Conservation (phyloP, 2,888 invertebrate genomes). For the Aproaerema taeniolella region DNA sequence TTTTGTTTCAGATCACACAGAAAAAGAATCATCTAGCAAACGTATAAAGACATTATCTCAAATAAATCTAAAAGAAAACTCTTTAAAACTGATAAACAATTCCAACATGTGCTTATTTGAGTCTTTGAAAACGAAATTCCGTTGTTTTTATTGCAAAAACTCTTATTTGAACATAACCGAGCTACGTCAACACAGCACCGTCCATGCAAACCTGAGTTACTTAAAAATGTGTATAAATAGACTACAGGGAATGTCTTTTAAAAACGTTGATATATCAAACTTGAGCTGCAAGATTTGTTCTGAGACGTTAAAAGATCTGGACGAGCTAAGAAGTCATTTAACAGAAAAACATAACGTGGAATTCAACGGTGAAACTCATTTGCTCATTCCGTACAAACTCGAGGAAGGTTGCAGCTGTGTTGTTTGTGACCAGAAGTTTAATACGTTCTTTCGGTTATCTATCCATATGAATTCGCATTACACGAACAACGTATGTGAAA, state of each 20-base stretch:
- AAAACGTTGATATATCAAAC: constrained; percentile 43
- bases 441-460: constrained; percentile 31
- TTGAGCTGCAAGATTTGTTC: constrained; percentile 39
- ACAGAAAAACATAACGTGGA: constrained; percentile 27
- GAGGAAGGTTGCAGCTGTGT: constrained; percentile 32
- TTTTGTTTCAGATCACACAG: constrained; percentile 15
- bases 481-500: constrained; percentile 40
- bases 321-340: constrained; percentile 33
- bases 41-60: constrained; percentile 16
- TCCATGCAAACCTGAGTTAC: constrained; percentile 27
- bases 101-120: constrained; percentile 48
- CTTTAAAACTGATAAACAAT: constrained; percentile 39
- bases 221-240: constrained; percentile 27
- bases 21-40: neutral
- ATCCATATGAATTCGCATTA: constrained; percentile 46
- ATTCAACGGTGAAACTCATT: constrained; percentile 28
- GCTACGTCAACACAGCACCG: constrained; percentile 31
- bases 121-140: constrained; percentile 38
- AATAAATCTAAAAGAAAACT: constrained; percentile 29
- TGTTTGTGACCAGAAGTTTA: constrained; percentile 31
- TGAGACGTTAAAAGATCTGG: constrained; percentile 24
- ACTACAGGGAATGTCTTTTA: constrained; percentile 31
- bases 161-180: constrained; percentile 31
- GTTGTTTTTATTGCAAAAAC: constrained; percentile 38
- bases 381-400: constrained; percentile 38